Percentiles rank a stretch among this genome's conserved stretches.
Conservation (phyloP, 2,797 vertebrate genomes). For the Bradypodion ventrale region DNA sequence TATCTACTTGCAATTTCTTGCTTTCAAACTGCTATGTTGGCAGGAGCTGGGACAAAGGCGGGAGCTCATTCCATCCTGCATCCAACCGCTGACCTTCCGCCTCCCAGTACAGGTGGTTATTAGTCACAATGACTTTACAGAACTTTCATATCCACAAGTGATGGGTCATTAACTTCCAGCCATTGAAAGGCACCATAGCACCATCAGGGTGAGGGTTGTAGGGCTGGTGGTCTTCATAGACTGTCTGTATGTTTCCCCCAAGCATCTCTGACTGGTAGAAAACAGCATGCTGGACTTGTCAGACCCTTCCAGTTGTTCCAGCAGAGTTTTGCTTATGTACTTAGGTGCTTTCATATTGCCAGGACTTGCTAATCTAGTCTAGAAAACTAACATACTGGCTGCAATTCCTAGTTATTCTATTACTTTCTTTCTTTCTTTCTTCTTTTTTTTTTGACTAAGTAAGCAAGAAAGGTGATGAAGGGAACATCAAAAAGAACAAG, state of each 20-base stretch:
- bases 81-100: no score
- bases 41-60: no score
- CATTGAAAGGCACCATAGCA: background rate
- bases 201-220: background rate
- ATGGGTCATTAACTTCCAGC: background rate
- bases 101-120: no score
- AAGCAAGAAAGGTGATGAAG: conserved; percentile 12
- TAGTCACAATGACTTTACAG: background rate
- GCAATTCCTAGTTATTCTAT: background rate
- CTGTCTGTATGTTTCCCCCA: background rate
- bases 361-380: background rate
- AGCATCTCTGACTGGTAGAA: background rate
- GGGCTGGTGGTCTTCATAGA: background rate
- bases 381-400: background rate
- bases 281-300: background rate
- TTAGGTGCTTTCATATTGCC: background rate
- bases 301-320: background rate
- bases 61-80: no score
- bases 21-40: no score
- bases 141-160: background rate
- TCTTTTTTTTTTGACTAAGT: background rate
- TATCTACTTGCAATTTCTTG: no score
- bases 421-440: background rate
- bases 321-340: background rate
- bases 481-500: conserved; percentile 10